Conservation (phyloP, 2,113 vertebrate genomes). For the Corynorhinus townsendii region DNA sequence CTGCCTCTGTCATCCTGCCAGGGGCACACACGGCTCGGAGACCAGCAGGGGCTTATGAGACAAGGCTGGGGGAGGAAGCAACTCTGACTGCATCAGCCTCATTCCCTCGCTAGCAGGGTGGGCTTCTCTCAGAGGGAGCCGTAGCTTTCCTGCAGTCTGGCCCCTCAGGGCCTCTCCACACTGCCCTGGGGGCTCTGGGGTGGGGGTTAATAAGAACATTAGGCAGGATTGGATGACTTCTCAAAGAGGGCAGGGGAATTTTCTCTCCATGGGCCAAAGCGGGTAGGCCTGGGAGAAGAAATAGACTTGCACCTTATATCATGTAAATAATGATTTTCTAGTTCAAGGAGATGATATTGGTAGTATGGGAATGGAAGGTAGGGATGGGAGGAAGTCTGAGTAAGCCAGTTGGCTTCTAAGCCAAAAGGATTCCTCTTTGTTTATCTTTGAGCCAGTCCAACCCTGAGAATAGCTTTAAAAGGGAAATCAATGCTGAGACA, state of each 20-base stretch:
- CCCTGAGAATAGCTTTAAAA: slow-evolving; percentile 70
- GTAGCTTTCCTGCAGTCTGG: neutral
- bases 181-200: neutral
- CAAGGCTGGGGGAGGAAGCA: neutral
- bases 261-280: neutral
- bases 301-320: slow-evolving; percentile 60
- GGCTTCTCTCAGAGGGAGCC: neutral
- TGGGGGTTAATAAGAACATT: neutral
- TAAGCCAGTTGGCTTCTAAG: slow-evolving; percentile 50
- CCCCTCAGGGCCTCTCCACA: neutral
- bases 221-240: neutral
- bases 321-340: slow-evolving; percentile 63
- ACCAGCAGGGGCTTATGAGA: neutral
- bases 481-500: slow-evolving; percentile 51
- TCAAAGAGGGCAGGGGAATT: slow-evolving; percentile 18
- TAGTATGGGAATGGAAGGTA: slow-evolving; percentile 29
- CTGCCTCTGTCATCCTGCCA: neutral
- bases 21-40: neutral
- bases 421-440: slow-evolving; percentile 59
- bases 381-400: slow-evolving; percentile 35
- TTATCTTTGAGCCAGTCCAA: slow-evolving; percentile 60
- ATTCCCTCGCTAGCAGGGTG: neutral
- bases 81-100: neutral
- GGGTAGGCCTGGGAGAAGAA: slow-evolving; percentile 48
- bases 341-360: slow-evolving; percentile 47